A percentile compares a stretch with the other conserved stretches of the same genome.
These are phyloP conservation scores for Scotopteryx bipunctaria DNA, from an alignment of 2,888 invertebrate genomes.

Conservation along the genomic window DNA sequence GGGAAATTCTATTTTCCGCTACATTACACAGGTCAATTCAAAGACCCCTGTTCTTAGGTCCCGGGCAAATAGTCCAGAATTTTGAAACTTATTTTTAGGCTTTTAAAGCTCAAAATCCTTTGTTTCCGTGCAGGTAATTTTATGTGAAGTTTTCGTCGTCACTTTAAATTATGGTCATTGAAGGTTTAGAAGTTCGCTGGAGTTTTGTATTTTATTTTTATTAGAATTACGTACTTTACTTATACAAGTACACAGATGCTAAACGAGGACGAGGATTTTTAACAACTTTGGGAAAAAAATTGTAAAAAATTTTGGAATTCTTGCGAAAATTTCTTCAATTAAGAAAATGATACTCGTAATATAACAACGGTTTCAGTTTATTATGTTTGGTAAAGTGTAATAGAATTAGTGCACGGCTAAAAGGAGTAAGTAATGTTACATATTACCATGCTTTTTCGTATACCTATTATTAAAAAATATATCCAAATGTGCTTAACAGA, in stretches of 20 bases:
- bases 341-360: too few species aligned
- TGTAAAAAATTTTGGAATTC: too few species aligned
- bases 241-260: background rate
- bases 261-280: background rate
- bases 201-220: conserved; percentile 16
- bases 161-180: conserved; percentile 31
- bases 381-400: too few species aligned
- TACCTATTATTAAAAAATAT: too few species aligned
- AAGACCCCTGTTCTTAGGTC: conserved; percentile 37
- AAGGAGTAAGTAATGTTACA: too few species aligned
- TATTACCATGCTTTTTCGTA: too few species aligned
- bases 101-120: conserved; percentile 12
- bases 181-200: conserved; percentile 16
- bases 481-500: too few species aligned
- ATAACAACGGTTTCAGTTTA: too few species aligned
- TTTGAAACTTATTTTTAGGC: conserved; percentile 8
- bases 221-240: background rate
- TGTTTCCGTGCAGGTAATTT: conserved; percentile 6
- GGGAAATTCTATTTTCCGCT: conserved; percentile 72
- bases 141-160: conserved; percentile 17
- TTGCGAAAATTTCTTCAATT: background rate
- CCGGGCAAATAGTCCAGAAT: conserved; percentile 12
- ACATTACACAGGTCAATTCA: conserved; percentile 70
- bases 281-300: too few species aligned
- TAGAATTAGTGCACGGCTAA: too few species aligned